Percentiles rank a stretch among this genome's conserved stretches.
phyloP scores from a whole-genome alignment of 2,113 vertebrate genomes.

The Gallinago undulata region DNA sequence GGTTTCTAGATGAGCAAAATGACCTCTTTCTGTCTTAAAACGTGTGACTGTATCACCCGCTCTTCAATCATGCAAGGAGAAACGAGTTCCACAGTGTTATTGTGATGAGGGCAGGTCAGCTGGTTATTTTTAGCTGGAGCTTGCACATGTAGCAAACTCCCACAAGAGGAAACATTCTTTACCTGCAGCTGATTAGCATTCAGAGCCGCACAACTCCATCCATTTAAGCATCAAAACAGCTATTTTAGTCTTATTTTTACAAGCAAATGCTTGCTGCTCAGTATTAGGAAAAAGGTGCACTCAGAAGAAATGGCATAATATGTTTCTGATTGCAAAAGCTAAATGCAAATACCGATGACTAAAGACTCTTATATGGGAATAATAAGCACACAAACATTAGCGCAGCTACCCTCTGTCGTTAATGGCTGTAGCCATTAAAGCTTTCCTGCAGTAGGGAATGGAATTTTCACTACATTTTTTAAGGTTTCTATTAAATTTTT shows the following conservation, averaged over 20 bases:
- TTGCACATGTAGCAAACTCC: slow-evolving; percentile 15
- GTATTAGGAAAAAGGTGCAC: background rate
- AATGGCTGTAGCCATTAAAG: background rate
- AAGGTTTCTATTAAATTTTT: background rate
- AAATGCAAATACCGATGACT: background rate
- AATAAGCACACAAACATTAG: background rate
- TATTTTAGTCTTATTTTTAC: slow-evolving; percentile 38
- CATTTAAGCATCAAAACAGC: slow-evolving; percentile 5
- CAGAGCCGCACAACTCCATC: slow-evolving; percentile 28
- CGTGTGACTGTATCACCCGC: background rate
- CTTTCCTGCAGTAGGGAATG: background rate
- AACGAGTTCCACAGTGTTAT: slow-evolving; percentile 11
- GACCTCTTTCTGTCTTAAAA: background rate
- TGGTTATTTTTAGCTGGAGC: slow-evolving; percentile 48
- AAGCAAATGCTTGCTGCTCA: background rate
- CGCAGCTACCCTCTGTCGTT: background rate
- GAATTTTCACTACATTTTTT: background rate
- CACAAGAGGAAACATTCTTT: slow-evolving; percentile 29
- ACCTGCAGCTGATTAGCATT: slow-evolving; percentile 60
- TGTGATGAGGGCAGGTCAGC: slow-evolving; percentile 46
- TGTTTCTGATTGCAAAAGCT: slow-evolving; percentile 3
- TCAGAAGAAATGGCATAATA: background rate
- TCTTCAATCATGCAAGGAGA: slow-evolving; percentile 31
- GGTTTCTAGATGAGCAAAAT: background rate
- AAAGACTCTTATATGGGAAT: background rate